Evolutionary conservation across 2,113 vertebrate species (phyloP), one percentile per base, ranked within the genome.

Genomic region (Pseudorhombus dupliciocellatus): DNA sequence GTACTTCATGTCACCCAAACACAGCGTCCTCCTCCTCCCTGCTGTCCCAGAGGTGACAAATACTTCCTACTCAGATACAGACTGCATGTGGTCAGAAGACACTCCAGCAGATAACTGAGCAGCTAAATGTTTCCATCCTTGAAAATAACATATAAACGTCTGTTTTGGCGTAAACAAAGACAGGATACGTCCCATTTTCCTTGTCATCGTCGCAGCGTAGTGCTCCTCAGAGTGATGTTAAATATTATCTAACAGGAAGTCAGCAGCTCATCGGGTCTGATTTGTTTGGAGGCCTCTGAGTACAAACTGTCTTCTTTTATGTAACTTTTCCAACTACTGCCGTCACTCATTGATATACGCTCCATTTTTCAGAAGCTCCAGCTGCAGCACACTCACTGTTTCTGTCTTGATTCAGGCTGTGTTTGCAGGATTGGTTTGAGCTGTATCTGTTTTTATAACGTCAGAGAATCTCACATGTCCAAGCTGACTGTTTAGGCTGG

Each of bases 1-100:
- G 26, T 78, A 66, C 74, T 64, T 79, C 53, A 58, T 79, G 69
- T 74, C 69, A 70, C 44, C 73, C 46, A 70, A 72, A 76, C 79
- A 70, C 80, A 44, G 71, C 52, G 64, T 71, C 66, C 79, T 50
- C 46, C 46, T 46, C 42, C 42, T 83, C 57, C 63, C 58, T 46
- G 62, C 65, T 34, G 57, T 79, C 73, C 24, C 67, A 50, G 16
- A 57, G 66, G 66, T 79, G 78, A 75, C 60, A 46, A 42, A 57
- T 22, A 62, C 78, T 55, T 83, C 73, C 62, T 80, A 55, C 71
- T 79, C 59, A 48, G 40, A 70, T n/a, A 18, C 10, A 15, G 60
- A 16, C 73, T 37, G 51, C 73, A 65, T 76, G 76, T 64, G 70
- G 46, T 57, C 31, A 63, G 42, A 79, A 51, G 73, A 70, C 31